These are phyloP conservation scores for Uromys caudimaculatus DNA, from an alignment of 2,797 vertebrate species.

Conservation along the genomic window DNA sequence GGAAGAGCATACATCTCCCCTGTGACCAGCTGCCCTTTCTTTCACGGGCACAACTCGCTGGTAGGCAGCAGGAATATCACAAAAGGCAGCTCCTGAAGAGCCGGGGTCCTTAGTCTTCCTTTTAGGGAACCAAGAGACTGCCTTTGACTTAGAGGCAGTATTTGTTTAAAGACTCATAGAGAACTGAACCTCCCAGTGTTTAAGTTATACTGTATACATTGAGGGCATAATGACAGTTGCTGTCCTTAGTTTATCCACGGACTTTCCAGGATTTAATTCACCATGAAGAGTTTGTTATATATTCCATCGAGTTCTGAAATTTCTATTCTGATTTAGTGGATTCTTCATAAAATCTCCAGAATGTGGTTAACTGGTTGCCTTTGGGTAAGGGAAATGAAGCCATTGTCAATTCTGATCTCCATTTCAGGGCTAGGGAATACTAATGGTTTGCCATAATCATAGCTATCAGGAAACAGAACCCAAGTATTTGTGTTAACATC, in stretches of 20 bases:
- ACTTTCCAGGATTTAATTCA: slow-evolving; percentile 72
- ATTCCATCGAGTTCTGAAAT: slow-evolving; percentile 62
- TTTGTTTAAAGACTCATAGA: slow-evolving; percentile 40
- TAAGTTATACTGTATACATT: not conserved
- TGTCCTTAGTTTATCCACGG: slow-evolving; percentile 76
- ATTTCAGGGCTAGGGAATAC: not conserved
- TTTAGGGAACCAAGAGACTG: not conserved
- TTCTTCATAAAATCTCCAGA: slow-evolving; percentile 69
- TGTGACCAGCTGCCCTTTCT: not conserved
- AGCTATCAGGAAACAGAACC: slow-evolving; percentile 18
- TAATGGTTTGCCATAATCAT: slow-evolving; percentile 44
- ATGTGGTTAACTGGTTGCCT: slow-evolving; percentile 31
- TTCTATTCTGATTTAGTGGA: slow-evolving; percentile 77
- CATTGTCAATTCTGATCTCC: slow-evolving; percentile 11
- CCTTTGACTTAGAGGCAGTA: not conserved
- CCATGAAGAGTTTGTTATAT: not conserved
- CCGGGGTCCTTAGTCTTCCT: not conserved
- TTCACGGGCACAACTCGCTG: not conserved
- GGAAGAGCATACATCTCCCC: not conserved
- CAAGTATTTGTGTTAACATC: not conserved
- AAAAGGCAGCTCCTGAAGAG: not conserved
- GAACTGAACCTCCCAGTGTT: not conserved
- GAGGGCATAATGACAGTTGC: not conserved
- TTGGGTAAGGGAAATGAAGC: slow-evolving; percentile 61
- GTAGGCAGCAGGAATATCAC: not conserved